Conservation (phyloP, 2,888 invertebrate species). For the Clitarchus hookeri region DNA sequence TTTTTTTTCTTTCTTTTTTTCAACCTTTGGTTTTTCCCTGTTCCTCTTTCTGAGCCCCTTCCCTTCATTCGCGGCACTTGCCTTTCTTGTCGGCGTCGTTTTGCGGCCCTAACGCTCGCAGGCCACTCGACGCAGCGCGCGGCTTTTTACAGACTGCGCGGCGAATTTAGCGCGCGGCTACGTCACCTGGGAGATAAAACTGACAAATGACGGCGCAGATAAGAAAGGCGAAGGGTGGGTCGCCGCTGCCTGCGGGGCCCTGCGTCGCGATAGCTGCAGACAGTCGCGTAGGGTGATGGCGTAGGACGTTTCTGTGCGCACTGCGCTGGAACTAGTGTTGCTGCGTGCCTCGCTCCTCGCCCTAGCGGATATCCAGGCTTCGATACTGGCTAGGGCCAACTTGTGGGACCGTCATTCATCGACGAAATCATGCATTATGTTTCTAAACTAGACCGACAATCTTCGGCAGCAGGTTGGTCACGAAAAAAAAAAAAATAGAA, state of each 20-base stretch:
- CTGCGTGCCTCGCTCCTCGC: too few relatives aligned
- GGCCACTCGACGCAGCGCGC: neutral
- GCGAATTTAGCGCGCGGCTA: neutral
- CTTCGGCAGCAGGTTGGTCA: too few relatives aligned
- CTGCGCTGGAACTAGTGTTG: neutral
- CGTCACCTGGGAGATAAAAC: neutral
- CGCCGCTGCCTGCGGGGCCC: neutral
- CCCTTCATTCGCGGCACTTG: neutral
- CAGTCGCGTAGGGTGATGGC: neutral
- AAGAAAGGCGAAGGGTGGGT: neutral
- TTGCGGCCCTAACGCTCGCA: neutral
- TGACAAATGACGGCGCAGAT: neutral
- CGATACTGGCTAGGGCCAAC: too few relatives aligned
- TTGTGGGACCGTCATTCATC: too few relatives aligned
- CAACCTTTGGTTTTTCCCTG: neutral
- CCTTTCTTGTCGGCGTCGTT: neutral
- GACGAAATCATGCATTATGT: too few relatives aligned
- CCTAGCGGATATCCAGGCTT: too few relatives aligned
- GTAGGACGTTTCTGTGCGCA: neutral
- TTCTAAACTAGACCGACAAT: too few relatives aligned
- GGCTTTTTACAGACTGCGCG: neutral
- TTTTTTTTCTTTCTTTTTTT: too few relatives aligned
- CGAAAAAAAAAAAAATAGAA: too few relatives aligned
- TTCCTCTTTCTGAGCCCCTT: neutral
- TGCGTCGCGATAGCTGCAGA: neutral